These are phyloP conservation scores for Lithophane socia DNA, from an alignment of 2,888 invertebrate species.

Conservation along the genomic window DNA sequence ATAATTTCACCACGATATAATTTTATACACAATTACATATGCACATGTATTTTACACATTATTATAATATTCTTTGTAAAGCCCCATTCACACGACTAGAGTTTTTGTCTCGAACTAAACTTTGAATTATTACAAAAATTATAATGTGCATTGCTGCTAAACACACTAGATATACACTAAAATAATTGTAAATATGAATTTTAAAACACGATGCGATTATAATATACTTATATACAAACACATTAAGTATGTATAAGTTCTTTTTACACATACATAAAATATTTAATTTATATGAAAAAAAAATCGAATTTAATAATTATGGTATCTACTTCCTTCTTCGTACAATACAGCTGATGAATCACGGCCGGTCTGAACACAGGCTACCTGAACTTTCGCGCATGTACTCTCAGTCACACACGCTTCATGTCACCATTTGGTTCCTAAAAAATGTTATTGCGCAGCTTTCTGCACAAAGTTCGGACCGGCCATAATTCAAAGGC, in stretches of 20 bases:
- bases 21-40: slow-evolving; percentile 29
- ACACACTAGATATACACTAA: background rate
- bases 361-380: background rate
- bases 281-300: background rate
- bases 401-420: background rate
- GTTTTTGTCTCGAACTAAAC: slow-evolving; percentile 43
- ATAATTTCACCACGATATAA: slow-evolving; percentile 28
- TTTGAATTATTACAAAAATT: slow-evolving; percentile 18
- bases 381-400: background rate
- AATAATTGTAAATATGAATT: slow-evolving; percentile 15
- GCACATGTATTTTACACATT: slow-evolving; percentile 42
- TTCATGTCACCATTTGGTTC: background rate
- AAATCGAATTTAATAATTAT: background rate
- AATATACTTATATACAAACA: background rate
- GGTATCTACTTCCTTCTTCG: no score
- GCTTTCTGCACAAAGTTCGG: background rate
- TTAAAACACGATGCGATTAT: slow-evolving; percentile 20
- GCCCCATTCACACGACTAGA: slow-evolving; percentile 64
- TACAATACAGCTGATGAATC: no score
- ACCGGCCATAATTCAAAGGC: background rate
- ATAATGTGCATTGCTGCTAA: slow-evolving; percentile 17
- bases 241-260: background rate
- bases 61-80: slow-evolving; percentile 34
- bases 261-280: background rate
- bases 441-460: background rate